Evolutionary conservation across 2,113 vertebrate genomes (phyloP).

Genomic region (Chamaea fasciata): DNA sequence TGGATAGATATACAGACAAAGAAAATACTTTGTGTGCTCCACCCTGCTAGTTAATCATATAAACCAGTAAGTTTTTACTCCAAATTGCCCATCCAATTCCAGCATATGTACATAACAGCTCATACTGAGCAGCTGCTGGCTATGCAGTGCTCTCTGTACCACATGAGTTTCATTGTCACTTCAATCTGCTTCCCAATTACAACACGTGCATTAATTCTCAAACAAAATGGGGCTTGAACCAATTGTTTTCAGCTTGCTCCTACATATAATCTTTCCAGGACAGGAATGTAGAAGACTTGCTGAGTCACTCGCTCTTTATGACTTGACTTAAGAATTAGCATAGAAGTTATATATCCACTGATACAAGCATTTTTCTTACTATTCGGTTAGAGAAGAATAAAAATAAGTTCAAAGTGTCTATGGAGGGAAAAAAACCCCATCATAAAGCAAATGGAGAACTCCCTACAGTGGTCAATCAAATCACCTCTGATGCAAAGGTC

Average conservation of each 20-base stretch:
- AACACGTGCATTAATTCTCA: not conserved
- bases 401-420: not conserved
- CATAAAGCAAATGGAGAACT: not conserved
- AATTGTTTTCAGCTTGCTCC: not conserved
- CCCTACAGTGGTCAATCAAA: not conserved
- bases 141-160: not conserved
- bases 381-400: not conserved
- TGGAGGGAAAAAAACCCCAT: not conserved
- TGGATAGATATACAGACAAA: not conserved
- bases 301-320: not conserved
- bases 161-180: rapidly evolving
- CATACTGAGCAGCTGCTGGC: not conserved
- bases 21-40: not conserved
- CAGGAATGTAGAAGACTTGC: not conserved
- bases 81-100: not conserved
- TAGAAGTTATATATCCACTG: not conserved
- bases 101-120: not conserved
- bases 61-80: not conserved
- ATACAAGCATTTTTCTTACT: not conserved
- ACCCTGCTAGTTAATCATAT: not conserved
- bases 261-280: not conserved
- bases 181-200: not conserved
- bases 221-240: not conserved
- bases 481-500: not conserved
- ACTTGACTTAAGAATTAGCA: not conserved